Evolutionary conservation across 2,113 vertebrate species (phyloP), one percentile per base, ranked within the genome.

Genomic region (Festucalex cinctus): DNA sequence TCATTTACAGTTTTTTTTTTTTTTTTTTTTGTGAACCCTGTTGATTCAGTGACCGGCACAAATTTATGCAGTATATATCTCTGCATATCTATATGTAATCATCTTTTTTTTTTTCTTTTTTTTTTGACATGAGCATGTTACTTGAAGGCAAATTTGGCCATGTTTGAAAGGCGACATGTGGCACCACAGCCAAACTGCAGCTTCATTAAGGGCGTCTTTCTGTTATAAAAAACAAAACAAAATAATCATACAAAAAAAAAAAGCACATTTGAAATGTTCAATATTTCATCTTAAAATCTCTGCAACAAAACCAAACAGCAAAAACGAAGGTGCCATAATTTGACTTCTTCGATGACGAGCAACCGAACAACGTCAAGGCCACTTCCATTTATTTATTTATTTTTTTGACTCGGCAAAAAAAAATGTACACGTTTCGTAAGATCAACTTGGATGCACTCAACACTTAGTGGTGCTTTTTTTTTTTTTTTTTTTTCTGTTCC

Each of bases 11-110:
- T 80, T 5, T 56, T 6, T 53, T 24, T 22, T 83, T 82, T 79
- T 64, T 74, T 73, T 86, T 85, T 79, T 72, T 76, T 74, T 85
- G 77, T 82, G 70, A 88, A 86, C 74, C 82, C 79, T 78, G 73
- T 85, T 73, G 80, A 73, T 78, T 76, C 84, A 90, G 86, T 89
- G 88, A 90, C 88, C 88, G 85, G 88, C 88, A 91, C 89, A 83
- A 80, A 83, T 77, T 85, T 77, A 79, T 81, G 69, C 10, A 46
- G 6, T 48, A 46, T 60, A 60, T 37, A n/a, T 37, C 10, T 37
- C 16, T 26, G 32, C 3, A 35, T 6, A 35, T 58, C 13, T 5
- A 32, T 35, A 32, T 8, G 2, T 48, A 19, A 59, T 85, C 70
- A 71, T 75, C 84, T 76, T 22, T 20, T 1, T 76, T 22, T 20